These are phyloP conservation scores for Thymelicus lineola DNA, from an alignment of 2,888 invertebrate genomes.

Conservation along the genomic window DNA sequence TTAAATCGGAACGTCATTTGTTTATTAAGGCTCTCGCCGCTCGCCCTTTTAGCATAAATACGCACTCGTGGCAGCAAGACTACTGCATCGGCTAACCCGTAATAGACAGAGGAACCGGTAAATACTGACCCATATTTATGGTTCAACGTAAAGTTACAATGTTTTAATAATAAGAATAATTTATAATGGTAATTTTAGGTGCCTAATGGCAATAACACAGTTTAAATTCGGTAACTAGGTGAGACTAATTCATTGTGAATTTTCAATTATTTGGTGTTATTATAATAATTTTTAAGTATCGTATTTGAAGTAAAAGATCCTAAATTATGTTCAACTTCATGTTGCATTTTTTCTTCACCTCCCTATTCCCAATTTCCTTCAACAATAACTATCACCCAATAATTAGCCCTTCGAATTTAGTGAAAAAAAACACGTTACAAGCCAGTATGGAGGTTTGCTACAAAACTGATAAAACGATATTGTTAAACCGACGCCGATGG, in stretches of 20 bases:
- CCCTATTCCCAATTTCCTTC: no score
- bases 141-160: neutral
- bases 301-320: no score
- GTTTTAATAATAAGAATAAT: neutral
- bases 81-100: conserved; percentile 21
- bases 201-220: no score
- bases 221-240: no score
- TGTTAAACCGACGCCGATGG: conserved; percentile 39
- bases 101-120: conserved; percentile 18
- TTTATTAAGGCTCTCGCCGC: conserved; percentile 73
- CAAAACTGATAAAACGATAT: conserved; percentile 37
- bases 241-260: no score
- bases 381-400: no score
- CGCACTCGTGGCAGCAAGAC: conserved; percentile 40
- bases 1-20: conserved; percentile 80
- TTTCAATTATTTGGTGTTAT: no score
- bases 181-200: no score
- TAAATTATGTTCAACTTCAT: no score
- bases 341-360: no score
- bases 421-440: conserved; percentile 12
- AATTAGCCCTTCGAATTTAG: no score
- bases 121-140: conserved; percentile 20
- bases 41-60: conserved; percentile 76
- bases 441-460: conserved; percentile 28
- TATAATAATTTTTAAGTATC: no score